Base-by-base conservation (phyloP, 1,140 invertebrate genomes). In the Drosophila athabasca region DNA sequence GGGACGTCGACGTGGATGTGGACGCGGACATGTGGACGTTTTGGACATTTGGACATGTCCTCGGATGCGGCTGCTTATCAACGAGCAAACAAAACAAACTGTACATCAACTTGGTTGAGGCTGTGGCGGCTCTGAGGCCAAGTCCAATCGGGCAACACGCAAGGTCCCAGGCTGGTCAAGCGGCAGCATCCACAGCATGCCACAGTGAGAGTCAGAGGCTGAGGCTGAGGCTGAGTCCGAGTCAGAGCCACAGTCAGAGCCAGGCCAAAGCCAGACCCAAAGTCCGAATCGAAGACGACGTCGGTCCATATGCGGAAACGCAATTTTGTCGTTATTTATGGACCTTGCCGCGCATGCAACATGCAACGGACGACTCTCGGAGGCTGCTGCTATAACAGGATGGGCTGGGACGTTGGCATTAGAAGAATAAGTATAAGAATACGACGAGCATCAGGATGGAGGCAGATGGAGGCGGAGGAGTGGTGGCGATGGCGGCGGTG, bases 321-420 rank as follows among this genome's bases (percentile, higher is more conserved):
- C 88, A 90, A 90, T 90, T 90, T 90, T 90, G 88, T 90, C 88
- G 88, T 90, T 90, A 90, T 90, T 90, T 90, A 90, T 90, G 88
- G 88, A 90, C 75, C 79, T 81, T 88, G 89, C 76, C 88, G 79
- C 82, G 49, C 74, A 82, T 88, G 82, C 83, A 78, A 80, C 83
- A 84, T 81, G 73, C 69, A 75, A 65, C 65, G 75, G 61, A 49
- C 67, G 55, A 57, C 31, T 62, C 41, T 45, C 39, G 29, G 59
- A 44, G 22, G 73, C 52, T 19, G 67, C 58, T 44, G 66, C 82
- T 82, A 82, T 85, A 85, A 85, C 83, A 85, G 82, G 82, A 87
- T 78, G 35, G 35, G 35, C 2, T 82, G 75, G 64, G 79, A 81
- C 62, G 62, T 81, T 70, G 74, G 73, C 78, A 67, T 66, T 71